Base-by-base conservation (phyloP, 1,140 invertebrate species). In the Phortica variegata region DNA sequence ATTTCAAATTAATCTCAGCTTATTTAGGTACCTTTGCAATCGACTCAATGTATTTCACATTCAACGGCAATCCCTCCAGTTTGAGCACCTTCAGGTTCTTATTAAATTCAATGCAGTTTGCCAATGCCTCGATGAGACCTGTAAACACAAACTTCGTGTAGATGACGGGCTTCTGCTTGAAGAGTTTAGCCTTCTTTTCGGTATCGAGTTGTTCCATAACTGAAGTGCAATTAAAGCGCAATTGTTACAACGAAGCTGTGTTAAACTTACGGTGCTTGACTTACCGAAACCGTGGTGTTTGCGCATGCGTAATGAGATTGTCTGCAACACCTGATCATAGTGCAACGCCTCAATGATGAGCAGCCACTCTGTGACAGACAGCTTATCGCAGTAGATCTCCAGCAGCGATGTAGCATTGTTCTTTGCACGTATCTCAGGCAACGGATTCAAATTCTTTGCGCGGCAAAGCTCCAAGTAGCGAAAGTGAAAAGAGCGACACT, bases 281-380 rank as follows among this genome's bases (percentile, higher is more conserved):
- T 59, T 19, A 75, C 73, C 56, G 23, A 55, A 54, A 13, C 52
- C 58, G 49, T 72, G 63, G 44, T 59, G 70, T 38, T 75, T 73
- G n/a, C 72, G 58, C 39, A 77, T 60, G 36, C 73, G 75, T 31
- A 83, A 70, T n/a, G 68, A 59, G 15, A 83, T 59, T n/a, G 77
- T 75, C 52, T 82, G 80, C 3, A 86, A 70, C 16, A 78, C 80
- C 7, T 79, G 77, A 58, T 86, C 85, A 17, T 80, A 59, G 0
- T 80, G 77, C 0, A 87, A 51, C 0, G 85, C 81, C 38, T 83
- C 81, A 19, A 84, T 61, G 3, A 86, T 79, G 3, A 83, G 79
- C 9, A 65, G 65, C 84, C 85, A 86, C 46, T 86, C 84, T 45
- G 81, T 82, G 42, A 82, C 76, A 43, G 81, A 83, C 17, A 87